Conservation (phyloP, 1,140 invertebrate species). For the Adelges cooleyi region DNA sequence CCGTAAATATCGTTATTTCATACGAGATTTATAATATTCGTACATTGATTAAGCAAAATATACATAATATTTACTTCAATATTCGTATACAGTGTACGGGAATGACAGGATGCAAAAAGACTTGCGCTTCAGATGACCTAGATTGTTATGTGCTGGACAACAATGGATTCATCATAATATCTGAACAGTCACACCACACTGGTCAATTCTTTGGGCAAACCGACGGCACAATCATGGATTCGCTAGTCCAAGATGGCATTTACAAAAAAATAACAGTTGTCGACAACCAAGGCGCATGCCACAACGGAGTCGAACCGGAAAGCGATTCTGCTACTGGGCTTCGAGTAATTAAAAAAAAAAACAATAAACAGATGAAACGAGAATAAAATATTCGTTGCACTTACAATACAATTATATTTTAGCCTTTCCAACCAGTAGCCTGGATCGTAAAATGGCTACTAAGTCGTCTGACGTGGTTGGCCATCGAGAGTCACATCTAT, state of each 20-base stretch:
- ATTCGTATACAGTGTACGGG: slow-evolving; percentile 53
- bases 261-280: slow-evolving; percentile 73
- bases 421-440: slow-evolving; percentile 41
- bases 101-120: slow-evolving; percentile 56
- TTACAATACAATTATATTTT: slow-evolving; percentile 23
- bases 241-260: slow-evolving; percentile 76
- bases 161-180: slow-evolving; percentile 86
- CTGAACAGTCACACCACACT: slow-evolving; percentile 69
- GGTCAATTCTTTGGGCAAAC: slow-evolving; percentile 85
- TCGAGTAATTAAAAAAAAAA: background rate
- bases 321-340: slow-evolving; percentile 41
- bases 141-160: slow-evolving; percentile 88
- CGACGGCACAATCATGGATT: slow-evolving; percentile 90
- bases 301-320: slow-evolving; percentile 58
- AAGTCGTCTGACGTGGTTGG: slow-evolving; percentile 40
- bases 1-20: slow-evolving; percentile 42
- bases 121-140: slow-evolving; percentile 69
- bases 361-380: no score
- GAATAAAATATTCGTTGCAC: no score
- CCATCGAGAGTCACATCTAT: slow-evolving; percentile 38
- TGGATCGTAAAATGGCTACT: slow-evolving; percentile 43
- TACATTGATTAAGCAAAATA: no score
- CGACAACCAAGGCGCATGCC: slow-evolving; percentile 79
- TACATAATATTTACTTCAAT: no score
- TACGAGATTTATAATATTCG: no score